These are phyloP conservation scores for Oscheius sp. DNA, from an alignment of 2,888 invertebrate species.

Conservation along the genomic window DNA sequence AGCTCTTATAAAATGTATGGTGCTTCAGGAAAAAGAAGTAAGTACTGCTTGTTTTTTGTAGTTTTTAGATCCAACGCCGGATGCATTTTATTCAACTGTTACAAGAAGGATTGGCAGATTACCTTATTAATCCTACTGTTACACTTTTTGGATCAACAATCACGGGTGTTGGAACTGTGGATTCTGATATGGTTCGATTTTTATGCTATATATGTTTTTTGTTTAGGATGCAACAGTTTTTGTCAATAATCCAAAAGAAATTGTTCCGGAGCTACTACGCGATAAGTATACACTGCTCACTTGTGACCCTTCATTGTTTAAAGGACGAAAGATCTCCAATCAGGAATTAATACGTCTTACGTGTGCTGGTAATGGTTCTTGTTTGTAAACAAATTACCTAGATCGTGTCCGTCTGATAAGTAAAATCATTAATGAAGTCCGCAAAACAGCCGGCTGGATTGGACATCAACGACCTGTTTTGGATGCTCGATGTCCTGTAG, in stretches of 20 bases:
- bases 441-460: conserved; percentile 36
- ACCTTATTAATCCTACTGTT: conserved; percentile 22
- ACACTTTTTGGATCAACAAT: conserved; percentile 35
- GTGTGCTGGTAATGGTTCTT: conserved; percentile 22
- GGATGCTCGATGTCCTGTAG: conserved; percentile 40
- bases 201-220: background rate
- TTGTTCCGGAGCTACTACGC: background rate
- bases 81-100: background rate
- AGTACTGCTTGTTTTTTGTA: background rate
- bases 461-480: conserved; percentile 34
- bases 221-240: conserved; percentile 35
- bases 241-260: background rate
- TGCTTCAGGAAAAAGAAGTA: conserved; percentile 13
- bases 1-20: background rate
- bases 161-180: conserved; percentile 33
- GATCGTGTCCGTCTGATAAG: conserved; percentile 37
- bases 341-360: conserved; percentile 30
- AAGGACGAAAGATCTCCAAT: conserved; percentile 12
- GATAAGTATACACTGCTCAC: conserved; percentile 40
- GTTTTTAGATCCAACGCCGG: conserved; percentile 19
- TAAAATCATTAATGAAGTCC: conserved; percentile 38
- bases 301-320: conserved; percentile 1
- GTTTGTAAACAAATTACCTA: conserved; percentile 10
- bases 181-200: conserved; percentile 36
- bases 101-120: conserved; percentile 21